Evolutionary conservation across 2,113 vertebrate species (phyloP), one percentile per base, ranked within the genome.

Genomic region (Balaenoptera acutorostrata): DNA sequence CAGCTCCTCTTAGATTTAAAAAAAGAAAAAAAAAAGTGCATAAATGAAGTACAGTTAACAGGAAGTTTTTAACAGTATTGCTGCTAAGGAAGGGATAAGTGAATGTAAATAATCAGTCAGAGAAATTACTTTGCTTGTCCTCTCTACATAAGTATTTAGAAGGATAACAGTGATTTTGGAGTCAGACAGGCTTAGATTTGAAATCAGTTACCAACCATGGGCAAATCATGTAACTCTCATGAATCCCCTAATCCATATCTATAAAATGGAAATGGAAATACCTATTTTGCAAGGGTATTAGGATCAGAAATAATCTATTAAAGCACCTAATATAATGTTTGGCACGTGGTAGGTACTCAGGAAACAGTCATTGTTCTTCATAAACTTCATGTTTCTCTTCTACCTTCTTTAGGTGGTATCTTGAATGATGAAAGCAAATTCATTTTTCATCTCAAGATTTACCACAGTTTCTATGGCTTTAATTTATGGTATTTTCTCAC

Each of bases 161-260:
- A 17, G 8, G 27, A 33, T 72, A 77, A n/a, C 25, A 29, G 25
- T 89, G 20, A 39, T 96, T 90, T 87, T 66, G 14, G 33, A 83
- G 39, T 86, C 59, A 93, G 25, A 82, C 59, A 63, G 31, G 20
- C 36, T 96, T 95, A 75, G 21, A 83, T 93, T 93, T 93, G 75
- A 95, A 91, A 63, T 95, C 3, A 72, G 0, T 78, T 66, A n/a
- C 29, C 36, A 75, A 33, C 52, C 31, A 17, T 44, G 69, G 63
- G 8, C 46, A 95, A 25, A 72, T 95, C 27, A 33, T 36, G 0
- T 69, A 41, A 71, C 17, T 86, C 31, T 64, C 9, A 2, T 80
- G 46, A 84, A 49, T 90, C 36, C 31, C 12, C 2, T 83, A 78
- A 44, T 52, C 36, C 25, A 8, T 85, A 68, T 61, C 49, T 77